These are phyloP conservation scores for Gambusia yucatana DNA, from an alignment of 2,797 vertebrate genomes.

Conservation along the genomic window DNA sequence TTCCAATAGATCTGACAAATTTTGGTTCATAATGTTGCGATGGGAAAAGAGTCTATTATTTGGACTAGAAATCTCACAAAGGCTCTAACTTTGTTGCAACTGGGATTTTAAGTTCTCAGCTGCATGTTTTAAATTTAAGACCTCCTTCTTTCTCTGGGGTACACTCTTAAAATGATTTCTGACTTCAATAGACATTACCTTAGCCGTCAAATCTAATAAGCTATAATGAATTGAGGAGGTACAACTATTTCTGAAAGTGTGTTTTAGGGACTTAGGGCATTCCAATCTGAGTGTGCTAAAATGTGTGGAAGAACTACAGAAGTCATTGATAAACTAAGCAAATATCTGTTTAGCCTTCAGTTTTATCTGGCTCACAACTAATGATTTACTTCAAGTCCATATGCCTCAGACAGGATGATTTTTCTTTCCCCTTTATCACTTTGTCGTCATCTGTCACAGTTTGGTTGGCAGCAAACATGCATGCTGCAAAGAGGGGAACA, in stretches of 20 bases:
- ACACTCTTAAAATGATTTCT: background rate
- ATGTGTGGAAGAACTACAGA: background rate
- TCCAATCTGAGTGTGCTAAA: background rate
- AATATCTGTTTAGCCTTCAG: background rate
- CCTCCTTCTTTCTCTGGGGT: background rate
- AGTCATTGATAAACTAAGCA: background rate
- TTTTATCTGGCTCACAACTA: slow-evolving; percentile 8
- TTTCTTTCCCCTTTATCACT: slow-evolving; percentile 39
- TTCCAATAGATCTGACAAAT: background rate
- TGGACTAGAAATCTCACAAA: background rate
- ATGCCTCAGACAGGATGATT: slow-evolving; percentile 5
- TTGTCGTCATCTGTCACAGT: slow-evolving; percentile 64
- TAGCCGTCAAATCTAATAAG: background rate
- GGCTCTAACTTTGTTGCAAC: background rate
- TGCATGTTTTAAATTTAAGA: background rate
- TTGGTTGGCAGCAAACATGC: slow-evolving; percentile 51
- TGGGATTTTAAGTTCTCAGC: background rate
- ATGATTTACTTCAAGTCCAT: slow-evolving; percentile 30
- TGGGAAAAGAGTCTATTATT: background rate
- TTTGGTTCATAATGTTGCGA: background rate
- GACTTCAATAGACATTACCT: background rate
- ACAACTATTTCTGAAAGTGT: background rate
- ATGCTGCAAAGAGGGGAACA: slow-evolving; percentile 63
- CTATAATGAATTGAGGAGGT: background rate
- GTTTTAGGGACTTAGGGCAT: background rate